Base-by-base conservation (phyloP, 2,113 vertebrate genomes). In the Halichoeres trimaculatus region DNA sequence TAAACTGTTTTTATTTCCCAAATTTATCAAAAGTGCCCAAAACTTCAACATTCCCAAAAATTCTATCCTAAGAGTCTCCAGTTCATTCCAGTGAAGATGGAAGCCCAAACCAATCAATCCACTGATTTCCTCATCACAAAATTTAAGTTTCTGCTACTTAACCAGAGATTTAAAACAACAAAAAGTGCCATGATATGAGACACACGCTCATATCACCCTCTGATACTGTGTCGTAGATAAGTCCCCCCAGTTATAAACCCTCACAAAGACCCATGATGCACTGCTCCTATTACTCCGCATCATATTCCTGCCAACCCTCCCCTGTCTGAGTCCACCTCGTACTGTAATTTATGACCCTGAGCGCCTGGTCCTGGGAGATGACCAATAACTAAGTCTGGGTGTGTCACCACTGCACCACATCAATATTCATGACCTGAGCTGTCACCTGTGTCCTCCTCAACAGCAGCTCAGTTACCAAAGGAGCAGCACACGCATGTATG, bases 331-430 rank as follows among this genome's bases (percentile, higher is more conserved):
- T 65, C 61, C 63, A 50, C 70, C n/a, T 30, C 24, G 26, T 22
- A 2, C 52, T 61, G 64, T 85, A 38, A 88, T 81, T 80, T 83
- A 85, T 8, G 20, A 64, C 72, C 47, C 34, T 10, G 52, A 45
- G 34, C 1, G 16, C 66, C 61, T 12, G n/a, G 70, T 57, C 64
- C 36, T 57, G 43, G 65, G 69, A 73, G 68, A 74, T 75, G 75
- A 82, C 86, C 89, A 76, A 76, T 85, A 83, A 84, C 70, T 56
- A 59, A 81, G 82, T 76, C 88, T 74, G 76, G 54, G 72, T 79
- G 74, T 84, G 76, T 83, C 77, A 38, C 72, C 65, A 64, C 80
- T 70, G 85, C 82, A 50, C 51, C 58, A 70, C 87, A 86, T 91
- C 78, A 79, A 88, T 90, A 89, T 83, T 86, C 83, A 86, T 68